Evolutionary conservation across 2,888 invertebrate genomes (phyloP).

Genomic region (Brachypterus glaber): DNA sequence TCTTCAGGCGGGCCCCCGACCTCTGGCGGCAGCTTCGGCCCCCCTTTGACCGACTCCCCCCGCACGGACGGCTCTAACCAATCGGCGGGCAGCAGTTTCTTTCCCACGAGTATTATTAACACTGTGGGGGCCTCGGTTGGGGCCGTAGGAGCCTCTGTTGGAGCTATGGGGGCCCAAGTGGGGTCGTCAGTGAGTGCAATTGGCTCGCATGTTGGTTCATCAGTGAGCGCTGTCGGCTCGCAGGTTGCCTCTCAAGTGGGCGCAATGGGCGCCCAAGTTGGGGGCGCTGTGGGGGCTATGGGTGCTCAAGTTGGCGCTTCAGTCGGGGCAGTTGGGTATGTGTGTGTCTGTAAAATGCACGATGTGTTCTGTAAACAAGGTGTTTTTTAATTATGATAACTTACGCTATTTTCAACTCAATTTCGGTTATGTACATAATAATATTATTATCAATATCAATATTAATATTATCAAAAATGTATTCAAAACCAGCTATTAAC

Average conservation of each 20-base stretch:
- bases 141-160: slow-evolving; percentile 35
- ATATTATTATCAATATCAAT: no score
- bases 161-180: slow-evolving; percentile 32
- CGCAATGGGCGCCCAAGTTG: slow-evolving; percentile 32
- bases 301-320: slow-evolving; percentile 32
- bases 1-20: slow-evolving; percentile 44
- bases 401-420: no score
- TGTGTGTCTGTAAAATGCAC: slow-evolving; percentile 23
- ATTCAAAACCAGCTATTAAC: no score
- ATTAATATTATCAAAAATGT: no score
- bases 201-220: slow-evolving; percentile 34
- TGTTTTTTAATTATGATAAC: no score
- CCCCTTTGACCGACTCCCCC: slow-evolving; percentile 58
- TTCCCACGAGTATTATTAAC: slow-evolving; percentile 39
- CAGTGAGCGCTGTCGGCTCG: slow-evolving; percentile 33
- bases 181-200: slow-evolving; percentile 36
- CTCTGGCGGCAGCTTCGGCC: slow-evolving; percentile 40
- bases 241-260: slow-evolving; percentile 31
- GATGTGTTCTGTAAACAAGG: slow-evolving; percentile 12
- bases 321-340: slow-evolving; percentile 36
- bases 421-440: no score
- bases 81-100: slow-evolving; percentile 35
- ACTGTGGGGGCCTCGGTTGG: slow-evolving; percentile 38
- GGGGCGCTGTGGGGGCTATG: slow-evolving; percentile 33
- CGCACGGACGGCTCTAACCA: slow-evolving; percentile 31